Evolutionary conservation across 2,888 invertebrate genomes (phyloP), one percentile per base, ranked within the genome.

Genomic region (Dermolepida albohirtum): DNA sequence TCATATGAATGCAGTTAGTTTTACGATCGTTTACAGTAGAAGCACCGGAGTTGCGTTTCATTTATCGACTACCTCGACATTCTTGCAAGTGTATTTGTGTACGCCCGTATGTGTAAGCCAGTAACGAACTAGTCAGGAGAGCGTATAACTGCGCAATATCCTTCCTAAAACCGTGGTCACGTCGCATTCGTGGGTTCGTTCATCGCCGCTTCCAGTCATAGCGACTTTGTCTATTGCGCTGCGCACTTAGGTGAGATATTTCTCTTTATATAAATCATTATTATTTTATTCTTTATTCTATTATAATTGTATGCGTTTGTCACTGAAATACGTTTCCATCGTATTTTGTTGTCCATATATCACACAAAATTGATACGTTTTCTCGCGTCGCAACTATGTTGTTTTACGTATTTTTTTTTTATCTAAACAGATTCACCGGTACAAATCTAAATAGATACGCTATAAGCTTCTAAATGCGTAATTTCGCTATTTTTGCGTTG

Each of bases 131-230:
- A 59, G 66, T 65, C 64, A 39, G 59, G 59, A 62, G 64, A 65
- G 64, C 64, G 57, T 57, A 54, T 54, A 75, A 75, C 75, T 75
- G 75, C 75, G 75, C 75, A 74, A 74, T 75, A 74, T 72, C 72
- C 69, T 72, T 70, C 69, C 69, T 72, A 71, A 69, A 72, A 71
- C 72, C 69, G 70, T 71, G 70, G 70, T 70, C 71, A 72, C 72
- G 69, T 70, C 71, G 69, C 72, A 71, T 72, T 70, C 63, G 54
- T 52, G 39, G 44, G 49, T 54, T 54, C 44, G 54, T 52, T 65
- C 29, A 22, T 43, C 62, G 50, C 66, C 59, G 65, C 54, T 66
- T 65, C 62, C 52, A 69, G 65, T 43, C 51, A 68, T 64, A 59
- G 63, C 68, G 51, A 69, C 69, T 69, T 69, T 69, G 69, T 73